Evolutionary conservation across 2,888 invertebrate genomes (phyloP).

Genomic region (Noctua janthe): DNA sequence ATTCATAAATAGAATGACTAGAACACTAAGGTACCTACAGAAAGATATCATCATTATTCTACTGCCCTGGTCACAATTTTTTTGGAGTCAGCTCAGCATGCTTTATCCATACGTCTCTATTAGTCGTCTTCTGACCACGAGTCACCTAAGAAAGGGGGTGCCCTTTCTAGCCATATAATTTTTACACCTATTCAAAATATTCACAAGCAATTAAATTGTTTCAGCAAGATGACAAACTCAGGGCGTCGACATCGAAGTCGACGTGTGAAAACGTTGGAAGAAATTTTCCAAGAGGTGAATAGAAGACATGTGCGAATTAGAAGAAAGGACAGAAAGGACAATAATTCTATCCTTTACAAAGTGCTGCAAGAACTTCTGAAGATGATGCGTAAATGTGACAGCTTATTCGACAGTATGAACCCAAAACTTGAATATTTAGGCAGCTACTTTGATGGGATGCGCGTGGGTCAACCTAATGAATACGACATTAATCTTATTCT

Average conservation of each 20-base stretch:
- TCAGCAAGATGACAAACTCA: conserved; percentile 56
- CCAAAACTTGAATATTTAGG: conserved; percentile 80
- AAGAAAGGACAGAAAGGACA: conserved; percentile 72
- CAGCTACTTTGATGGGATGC: conserved; percentile 80
- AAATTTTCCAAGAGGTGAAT: conserved; percentile 74
- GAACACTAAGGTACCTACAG: background rate
- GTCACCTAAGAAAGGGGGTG: background rate
- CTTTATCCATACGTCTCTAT: background rate
- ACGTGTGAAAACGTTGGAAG: conserved; percentile 70
- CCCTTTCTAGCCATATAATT: background rate
- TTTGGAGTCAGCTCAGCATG: background rate
- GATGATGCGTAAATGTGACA: conserved; percentile 73
- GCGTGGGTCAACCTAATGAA: conserved; percentile 80
- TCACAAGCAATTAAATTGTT: conserved; percentile 48
- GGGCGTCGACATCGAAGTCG: conserved; percentile 35
- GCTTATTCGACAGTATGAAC: conserved; percentile 76
- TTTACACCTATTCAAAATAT: background rate
- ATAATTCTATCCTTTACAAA: conserved; percentile 74
- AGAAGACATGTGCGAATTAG: conserved; percentile 74
- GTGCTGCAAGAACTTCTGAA: conserved; percentile 74
- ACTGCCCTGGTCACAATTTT: background rate
- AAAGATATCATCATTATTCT: background rate
- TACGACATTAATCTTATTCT: conserved; percentile 80
- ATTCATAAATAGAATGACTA: background rate
- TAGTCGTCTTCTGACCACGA: background rate